phyloP scores from a whole-genome alignment of 2,113 vertebrate genomes.

The Callorhinus ursinus region DNA sequence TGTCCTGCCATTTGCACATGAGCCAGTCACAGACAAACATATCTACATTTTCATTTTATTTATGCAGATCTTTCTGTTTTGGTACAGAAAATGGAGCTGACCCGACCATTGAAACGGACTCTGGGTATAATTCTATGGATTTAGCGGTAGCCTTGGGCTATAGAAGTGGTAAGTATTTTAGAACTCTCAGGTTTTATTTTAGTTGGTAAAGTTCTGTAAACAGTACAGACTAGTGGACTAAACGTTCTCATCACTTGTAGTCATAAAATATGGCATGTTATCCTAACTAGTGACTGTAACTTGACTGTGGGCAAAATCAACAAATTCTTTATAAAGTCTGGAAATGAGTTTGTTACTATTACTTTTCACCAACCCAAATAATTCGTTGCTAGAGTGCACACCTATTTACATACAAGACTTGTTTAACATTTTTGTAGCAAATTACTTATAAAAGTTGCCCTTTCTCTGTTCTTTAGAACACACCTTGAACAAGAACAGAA shows the following conservation, averaged over 20 bases:
- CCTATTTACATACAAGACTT: not conserved
- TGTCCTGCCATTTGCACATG: not conserved
- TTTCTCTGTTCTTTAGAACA: constrained; percentile 39
- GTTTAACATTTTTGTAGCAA: not conserved
- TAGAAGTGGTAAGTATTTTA: constrained; percentile 91
- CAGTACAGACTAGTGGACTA: not conserved
- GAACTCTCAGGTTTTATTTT: not conserved
- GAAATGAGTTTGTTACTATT: constrained; percentile 9
- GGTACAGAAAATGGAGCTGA: constrained; percentile 94
- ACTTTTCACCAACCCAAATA: constrained; percentile 37
- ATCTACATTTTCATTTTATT: not conserved
- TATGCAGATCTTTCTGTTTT: constrained; percentile 64
- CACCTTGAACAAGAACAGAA: not conserved
- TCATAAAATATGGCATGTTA: not conserved
- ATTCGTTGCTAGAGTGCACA: not conserved
- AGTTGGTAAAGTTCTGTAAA: not conserved
- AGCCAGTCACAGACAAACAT: not conserved
- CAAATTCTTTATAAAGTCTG: not conserved
- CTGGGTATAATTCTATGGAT: constrained; percentile 99
- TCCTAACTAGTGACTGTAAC: not conserved
- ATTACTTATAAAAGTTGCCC: not conserved
- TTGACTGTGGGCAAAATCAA: not conserved
- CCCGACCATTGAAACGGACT: constrained; percentile 97
- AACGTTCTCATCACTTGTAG: not conserved
- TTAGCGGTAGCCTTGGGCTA: constrained; percentile 97